Percentiles rank a stretch among this genome's conserved stretches.
These are phyloP conservation scores for Hexactinellida sp. DNA, from an alignment of 37 sponge, comb jelly and placozoan genomes.

Conservation along the genomic window DNA sequence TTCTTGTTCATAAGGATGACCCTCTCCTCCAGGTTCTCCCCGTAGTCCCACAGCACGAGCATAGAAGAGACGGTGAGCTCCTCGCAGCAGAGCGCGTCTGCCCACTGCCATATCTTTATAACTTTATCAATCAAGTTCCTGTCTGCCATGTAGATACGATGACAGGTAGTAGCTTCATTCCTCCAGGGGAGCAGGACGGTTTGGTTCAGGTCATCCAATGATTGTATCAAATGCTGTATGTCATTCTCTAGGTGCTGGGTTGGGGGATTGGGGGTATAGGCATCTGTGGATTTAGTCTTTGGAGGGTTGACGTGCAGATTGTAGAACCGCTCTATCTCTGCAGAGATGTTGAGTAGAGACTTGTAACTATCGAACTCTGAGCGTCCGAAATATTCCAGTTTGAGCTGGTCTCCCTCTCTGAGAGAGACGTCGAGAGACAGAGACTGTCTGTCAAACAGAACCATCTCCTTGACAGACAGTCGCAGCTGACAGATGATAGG, in stretches of 20 bases:
- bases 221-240: neutral
- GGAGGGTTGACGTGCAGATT: neutral
- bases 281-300: neutral
- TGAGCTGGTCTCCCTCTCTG: neutral
- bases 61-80: neutral
- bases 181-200: neutral
- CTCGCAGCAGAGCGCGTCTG: neutral
- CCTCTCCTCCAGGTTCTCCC: slow-evolving; percentile 4
- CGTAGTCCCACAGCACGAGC: neutral
- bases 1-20: neutral
- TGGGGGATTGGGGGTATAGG: neutral
- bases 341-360: neutral
- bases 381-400: neutral
- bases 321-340: neutral
- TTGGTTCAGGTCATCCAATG: neutral
- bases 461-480: neutral
- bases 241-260: neutral
- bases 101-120: neutral
- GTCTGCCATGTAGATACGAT: neutral
- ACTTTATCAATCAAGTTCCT: neutral
- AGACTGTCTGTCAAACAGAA: neutral
- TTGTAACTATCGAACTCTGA: neutral
- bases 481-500: slow-evolving; percentile 13
- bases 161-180: neutral
- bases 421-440: neutral